Base-by-base conservation (phyloP, 2,888 invertebrate species). In the Metallyticus violacea region DNA sequence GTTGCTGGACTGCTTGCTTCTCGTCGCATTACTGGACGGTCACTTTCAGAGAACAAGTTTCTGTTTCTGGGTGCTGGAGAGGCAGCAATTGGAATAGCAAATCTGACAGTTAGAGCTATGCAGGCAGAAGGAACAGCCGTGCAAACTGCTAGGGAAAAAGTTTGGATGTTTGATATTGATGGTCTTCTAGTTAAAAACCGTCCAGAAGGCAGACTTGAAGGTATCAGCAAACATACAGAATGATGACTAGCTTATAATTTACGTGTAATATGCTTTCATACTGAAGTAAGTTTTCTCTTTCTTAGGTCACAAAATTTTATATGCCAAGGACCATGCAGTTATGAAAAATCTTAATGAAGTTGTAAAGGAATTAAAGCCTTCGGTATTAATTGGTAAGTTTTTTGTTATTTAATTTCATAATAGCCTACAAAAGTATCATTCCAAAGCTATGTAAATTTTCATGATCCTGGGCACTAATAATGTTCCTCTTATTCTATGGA, bases 161-260 rank as follows among this genome's bases (percentile, higher is more conserved):
- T 99, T 88, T 99, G 96, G 95, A 96, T 99, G 97, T 96, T 97
- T 89, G 99, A 99, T 90, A 96, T 98, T 30, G 96, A 97, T 89
- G 99, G 99, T 15, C 93, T 99, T 1, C 92, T 99, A 88, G 96
- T 97, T 0, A 95, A 94, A 89, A 93, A 93, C 0, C 93, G 96
- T 0, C 93, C 93, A 1, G 94, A 94, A 80, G 96, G 95, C 7
- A 93, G 86, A 26, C 27, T 89, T 5, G 86, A 86, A 78, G 89
- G 88, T 87, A 30, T 26, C 62, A 28, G 15, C 25, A 7, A n/a
- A 4, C 25, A 7, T n/a, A n/a, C n/a, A n/a, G n/a, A n/a, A n/a
- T n/a, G n/a, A n/a, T n/a, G n/a, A n/a, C n/a, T n/a, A n/a, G n/a
- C 0, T 15, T 62, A 62, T 62, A 62, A 15, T 62, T 62, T 22